Evolutionary conservation across 2,888 invertebrate genomes (phyloP).

Genomic region (Electrophaes corylata): DNA sequence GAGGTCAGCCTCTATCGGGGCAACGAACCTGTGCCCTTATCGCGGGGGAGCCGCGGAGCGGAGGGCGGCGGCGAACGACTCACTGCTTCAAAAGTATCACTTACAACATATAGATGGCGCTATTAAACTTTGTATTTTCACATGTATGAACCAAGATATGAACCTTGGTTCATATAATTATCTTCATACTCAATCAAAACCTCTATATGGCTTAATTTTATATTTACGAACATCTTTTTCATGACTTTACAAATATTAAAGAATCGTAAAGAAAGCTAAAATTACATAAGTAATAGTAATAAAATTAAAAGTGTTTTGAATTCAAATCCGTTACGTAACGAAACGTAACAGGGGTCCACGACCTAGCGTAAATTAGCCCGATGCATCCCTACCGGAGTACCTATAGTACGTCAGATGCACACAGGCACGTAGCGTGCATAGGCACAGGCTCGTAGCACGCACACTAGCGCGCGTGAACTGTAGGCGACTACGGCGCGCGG

Average conservation of each 20-base stretch:
- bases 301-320: constrained; percentile 20
- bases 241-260: background rate
- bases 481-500: constrained; percentile 50
- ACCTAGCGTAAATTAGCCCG: constrained; percentile 53
- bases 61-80: constrained; percentile 50
- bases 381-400: constrained; percentile 56
- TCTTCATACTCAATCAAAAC: background rate
- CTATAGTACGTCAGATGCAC: constrained; percentile 46
- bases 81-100: constrained; percentile 45
- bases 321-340: constrained; percentile 32
- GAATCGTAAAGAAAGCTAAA: background rate
- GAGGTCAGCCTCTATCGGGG: constrained; percentile 86
- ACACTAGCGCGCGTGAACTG: constrained; percentile 30
- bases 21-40: constrained; percentile 85
- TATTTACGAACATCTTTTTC: background rate
- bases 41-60: constrained; percentile 67
- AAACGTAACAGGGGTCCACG: constrained; percentile 40
- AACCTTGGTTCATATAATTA: background rate
- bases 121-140: constrained; percentile 21
- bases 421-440: constrained; percentile 42
- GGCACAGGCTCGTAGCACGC: constrained; percentile 51
- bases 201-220: background rate
- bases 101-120: constrained; percentile 75
- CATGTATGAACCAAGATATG: no score
- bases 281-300: background rate